These are phyloP conservation scores for Phrixothrix hirtus DNA, from an alignment of 2,888 invertebrate species.

Conservation along the genomic window DNA sequence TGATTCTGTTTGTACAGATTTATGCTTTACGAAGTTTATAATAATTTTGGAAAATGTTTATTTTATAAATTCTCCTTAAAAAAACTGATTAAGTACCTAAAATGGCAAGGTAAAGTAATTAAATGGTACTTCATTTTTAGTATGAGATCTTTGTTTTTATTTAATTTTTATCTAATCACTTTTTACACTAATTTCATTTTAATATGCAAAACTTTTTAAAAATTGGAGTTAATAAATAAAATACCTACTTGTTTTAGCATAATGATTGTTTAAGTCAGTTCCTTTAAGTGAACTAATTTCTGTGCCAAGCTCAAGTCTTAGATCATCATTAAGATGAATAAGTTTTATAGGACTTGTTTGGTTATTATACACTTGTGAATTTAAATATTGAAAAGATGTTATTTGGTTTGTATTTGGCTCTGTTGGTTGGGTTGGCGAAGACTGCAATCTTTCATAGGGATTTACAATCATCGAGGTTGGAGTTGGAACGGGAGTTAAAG, in stretches of 20 bases:
- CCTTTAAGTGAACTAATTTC: constrained; percentile 51
- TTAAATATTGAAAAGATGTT: constrained; percentile 55
- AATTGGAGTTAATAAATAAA: neutral
- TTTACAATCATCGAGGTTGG: constrained; percentile 24
- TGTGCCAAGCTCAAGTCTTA: constrained; percentile 49
- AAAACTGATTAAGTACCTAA: too few species aligned
- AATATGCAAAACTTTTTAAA: too few species aligned
- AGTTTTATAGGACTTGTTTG: constrained; percentile 53
- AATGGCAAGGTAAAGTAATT: too few species aligned
- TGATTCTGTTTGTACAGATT: too few species aligned
- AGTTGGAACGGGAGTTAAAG: constrained; percentile 45
- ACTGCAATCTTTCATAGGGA: constrained; percentile 33
- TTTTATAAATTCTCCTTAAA: too few species aligned
- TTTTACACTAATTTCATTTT: too few species aligned
- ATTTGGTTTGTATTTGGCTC: constrained; percentile 40
- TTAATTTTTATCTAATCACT: too few species aligned
- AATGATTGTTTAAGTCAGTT: constrained; percentile 41
- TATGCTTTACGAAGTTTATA: too few species aligned
- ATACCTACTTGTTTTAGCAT: constrained; percentile 48
- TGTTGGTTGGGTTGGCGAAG: constrained; percentile 32
- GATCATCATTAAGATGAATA: constrained; percentile 51
- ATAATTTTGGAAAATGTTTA: too few species aligned
- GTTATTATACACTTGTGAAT: constrained; percentile 43
- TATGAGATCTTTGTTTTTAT: too few species aligned
- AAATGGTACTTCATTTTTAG: too few species aligned